Conservation (phyloP, 2,888 invertebrate species). For the Drosophila antonietae region DNA sequence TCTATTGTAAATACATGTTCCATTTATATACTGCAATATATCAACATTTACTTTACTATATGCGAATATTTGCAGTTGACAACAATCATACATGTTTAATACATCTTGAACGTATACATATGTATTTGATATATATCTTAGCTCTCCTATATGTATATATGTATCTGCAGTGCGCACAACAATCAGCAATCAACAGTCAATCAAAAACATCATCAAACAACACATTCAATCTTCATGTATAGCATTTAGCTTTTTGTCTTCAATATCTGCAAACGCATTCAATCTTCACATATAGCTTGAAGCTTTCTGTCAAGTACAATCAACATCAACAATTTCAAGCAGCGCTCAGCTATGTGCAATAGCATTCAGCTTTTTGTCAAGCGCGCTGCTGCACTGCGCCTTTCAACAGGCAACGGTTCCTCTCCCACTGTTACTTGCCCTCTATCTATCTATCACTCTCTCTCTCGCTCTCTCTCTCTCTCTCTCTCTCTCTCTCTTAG, state of each 20-base stretch:
- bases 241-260: constrained; percentile 3
- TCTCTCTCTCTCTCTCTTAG: background rate
- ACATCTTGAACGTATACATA: background rate
- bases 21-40: background rate
- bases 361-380: constrained; percentile 2
- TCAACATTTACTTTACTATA: too few species aligned
- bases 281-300: background rate
- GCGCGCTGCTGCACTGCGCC: background rate
- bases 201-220: background rate
- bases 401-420: background rate
- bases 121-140: too few species aligned
- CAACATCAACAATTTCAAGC: background rate
- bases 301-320: background rate
- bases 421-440: too few species aligned
- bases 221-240: background rate
- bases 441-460: background rate
- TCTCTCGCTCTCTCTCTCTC: background rate
- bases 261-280: background rate
- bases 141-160: too few species aligned
- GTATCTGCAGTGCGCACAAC: too few species aligned
- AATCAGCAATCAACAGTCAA: background rate
- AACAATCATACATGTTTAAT: background rate
- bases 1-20: background rate
- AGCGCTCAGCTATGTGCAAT: too few species aligned
- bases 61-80: too few species aligned